These are phyloP conservation scores for Leptestheria dahalacensis DNA, from an alignment of 1,140 invertebrate genomes.

Conservation along the genomic window DNA sequence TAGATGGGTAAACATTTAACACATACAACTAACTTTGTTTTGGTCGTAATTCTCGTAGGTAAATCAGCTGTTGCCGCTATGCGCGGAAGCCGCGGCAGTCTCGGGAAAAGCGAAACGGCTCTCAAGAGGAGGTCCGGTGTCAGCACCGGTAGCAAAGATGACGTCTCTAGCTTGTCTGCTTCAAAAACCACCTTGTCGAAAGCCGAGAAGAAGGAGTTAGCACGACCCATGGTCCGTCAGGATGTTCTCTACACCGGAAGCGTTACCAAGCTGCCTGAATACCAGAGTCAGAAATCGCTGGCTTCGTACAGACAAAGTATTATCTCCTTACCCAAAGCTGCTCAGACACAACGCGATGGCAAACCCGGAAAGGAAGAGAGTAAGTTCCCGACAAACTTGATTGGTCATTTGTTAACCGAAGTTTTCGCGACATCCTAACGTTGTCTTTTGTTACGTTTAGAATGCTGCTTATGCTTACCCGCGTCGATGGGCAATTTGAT, in stretches of 20 bases:
- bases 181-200: conserved; percentile 28
- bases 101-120: not conserved
- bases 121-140: conserved; percentile 11
- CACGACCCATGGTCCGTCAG: conserved; percentile 83
- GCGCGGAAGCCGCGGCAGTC: conserved; percentile 7
- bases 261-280: conserved; percentile 77
- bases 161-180: conserved; percentile 8
- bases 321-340: conserved; percentile 46
- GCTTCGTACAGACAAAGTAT: conserved; percentile 68
- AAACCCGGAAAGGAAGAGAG: conserved; percentile 4
- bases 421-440: not conserved
- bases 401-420: not conserved
- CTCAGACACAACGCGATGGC: not conserved
- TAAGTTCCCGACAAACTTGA: not conserved
- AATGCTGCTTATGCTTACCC: conserved; percentile 57
- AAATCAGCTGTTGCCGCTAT: not conserved
- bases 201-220: conserved; percentile 48
- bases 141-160: conserved; percentile 7
- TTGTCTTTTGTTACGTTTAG: not conserved
- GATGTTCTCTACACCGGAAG: conserved; percentile 98
- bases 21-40: not conserved
- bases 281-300: conserved; percentile 81
- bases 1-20: not conserved
- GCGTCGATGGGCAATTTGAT: conserved; percentile 77
- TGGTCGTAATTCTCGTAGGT: not conserved